Evolutionary conservation across 2,888 invertebrate species (phyloP), one percentile per base, ranked within the genome.

Genomic region (Pseudococcus longispinus): DNA sequence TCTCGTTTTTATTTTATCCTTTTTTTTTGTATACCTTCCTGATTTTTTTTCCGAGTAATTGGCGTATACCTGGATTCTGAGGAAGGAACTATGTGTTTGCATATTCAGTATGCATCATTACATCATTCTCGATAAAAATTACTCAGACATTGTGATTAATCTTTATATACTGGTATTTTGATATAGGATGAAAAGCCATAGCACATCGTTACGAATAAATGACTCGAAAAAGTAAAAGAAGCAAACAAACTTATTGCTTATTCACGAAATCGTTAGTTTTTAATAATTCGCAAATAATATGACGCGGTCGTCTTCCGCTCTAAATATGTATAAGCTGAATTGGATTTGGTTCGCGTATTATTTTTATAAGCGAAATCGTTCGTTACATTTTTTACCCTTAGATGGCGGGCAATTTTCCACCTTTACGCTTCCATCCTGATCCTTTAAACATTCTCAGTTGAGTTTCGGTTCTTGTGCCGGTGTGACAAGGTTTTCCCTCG

Each of bases 321-420:
- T 37, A 37, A 74, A 29, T 70, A 37, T 37, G 37, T 55, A 60
- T 60, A 60, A 60, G 29, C 74, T 74, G 74, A 18, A 74, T 74
- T 60, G 9, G 37, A 37, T 37, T 37, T 70, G 13, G 70, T 74
- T 74, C 74, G 32, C 74, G 74, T 32, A 29, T 60, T 60, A 60
- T 60, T 60, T 60, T 60, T 60, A 60, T 60, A 60, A 23, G 23
- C 42, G 42, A 37, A 42, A 80, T 29, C 26, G 29, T 70, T 80
- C 77, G 37, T 80, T 80, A 80, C 77, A 32, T 80, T 42, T 37
- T 42, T 80, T 20, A 80, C 77, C 77, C 77, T 80, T 80, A 80
- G 77, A 80, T 80, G 77, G 77, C 77, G 77, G 37, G 37, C 20
- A 80, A 80, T 80, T 80, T 80, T 80, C 77, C 29, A 80, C 26